These are phyloP conservation scores for Diglossa brunneiventris DNA, from an alignment of 2,113 vertebrate genomes.

Conservation along the genomic window DNA sequence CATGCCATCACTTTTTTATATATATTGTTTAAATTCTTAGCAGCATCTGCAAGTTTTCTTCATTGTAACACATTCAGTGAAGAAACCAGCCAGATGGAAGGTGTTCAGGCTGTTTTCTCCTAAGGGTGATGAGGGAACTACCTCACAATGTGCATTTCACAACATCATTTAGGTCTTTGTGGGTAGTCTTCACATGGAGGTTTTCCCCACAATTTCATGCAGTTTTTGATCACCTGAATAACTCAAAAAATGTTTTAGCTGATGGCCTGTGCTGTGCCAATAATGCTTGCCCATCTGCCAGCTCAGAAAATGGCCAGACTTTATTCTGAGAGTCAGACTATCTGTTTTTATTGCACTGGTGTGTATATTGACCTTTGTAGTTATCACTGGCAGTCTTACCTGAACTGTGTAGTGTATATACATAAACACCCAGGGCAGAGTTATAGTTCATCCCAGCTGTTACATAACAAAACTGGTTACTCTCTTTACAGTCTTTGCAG, in stretches of 20 bases:
- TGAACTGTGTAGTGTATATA: not conserved
- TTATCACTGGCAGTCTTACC: not conserved
- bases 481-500: not conserved
- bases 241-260: not conserved
- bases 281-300: not conserved
- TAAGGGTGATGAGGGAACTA: not conserved
- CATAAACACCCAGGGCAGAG: not conserved
- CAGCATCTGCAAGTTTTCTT: not conserved
- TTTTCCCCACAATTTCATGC: not conserved
- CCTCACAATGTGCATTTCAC: not conserved
- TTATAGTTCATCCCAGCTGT: not conserved
- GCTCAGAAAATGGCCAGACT: not conserved
- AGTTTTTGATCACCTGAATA: not conserved
- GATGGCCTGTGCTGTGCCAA: not conserved
- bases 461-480: not conserved
- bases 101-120: not conserved
- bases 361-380: not conserved
- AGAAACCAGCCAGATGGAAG: not conserved
- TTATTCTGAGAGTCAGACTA: not conserved
- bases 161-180: not conserved
- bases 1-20: not conserved
- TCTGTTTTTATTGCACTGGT: not conserved
- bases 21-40: not conserved
- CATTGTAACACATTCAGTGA: not conserved
- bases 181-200: not conserved